phyloP scores from a whole-genome alignment of 2,113 vertebrate species.

The Proterorhinus semilunaris region DNA sequence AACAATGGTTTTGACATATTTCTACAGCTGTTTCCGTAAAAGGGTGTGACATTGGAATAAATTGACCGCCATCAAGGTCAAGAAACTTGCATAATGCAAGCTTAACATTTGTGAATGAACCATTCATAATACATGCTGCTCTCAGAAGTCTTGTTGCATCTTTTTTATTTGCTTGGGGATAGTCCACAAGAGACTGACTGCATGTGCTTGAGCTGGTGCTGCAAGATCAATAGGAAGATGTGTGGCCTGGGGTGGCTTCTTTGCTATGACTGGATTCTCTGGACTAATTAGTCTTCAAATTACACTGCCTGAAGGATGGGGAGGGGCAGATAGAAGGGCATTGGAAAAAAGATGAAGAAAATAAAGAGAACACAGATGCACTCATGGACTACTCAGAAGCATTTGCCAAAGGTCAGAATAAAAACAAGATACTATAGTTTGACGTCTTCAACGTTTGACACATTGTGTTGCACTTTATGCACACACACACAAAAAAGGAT shows the following conservation, averaged over 20 bases:
- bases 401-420: constrained; percentile 29
- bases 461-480: constrained; percentile 18
- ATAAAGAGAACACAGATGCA: constrained; percentile 18
- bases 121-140: constrained; percentile 38
- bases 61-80: constrained; percentile 51
- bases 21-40: constrained; percentile 31
- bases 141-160: constrained; percentile 48
- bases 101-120: constrained; percentile 17
- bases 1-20: constrained; percentile 31
- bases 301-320: constrained; percentile 44
- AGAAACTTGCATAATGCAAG: constrained; percentile 28
- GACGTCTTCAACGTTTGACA: constrained; percentile 30
- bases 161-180: constrained; percentile 26
- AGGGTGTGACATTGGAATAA: constrained; percentile 24
- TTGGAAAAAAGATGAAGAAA: constrained; percentile 34
- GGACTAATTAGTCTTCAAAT: constrained; percentile 65
- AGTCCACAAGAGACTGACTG: constrained; percentile 5
- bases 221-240: constrained; percentile 38
- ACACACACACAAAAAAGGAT: constrained; percentile 28
- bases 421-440: constrained; percentile 49
- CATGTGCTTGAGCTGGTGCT: constrained; percentile 22
- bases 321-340: constrained; percentile 12
- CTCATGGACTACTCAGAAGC: constrained; percentile 14
- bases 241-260: constrained; percentile 44
- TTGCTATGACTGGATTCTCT: constrained; percentile 53